Evolutionary conservation across 2,888 invertebrate genomes (phyloP), one percentile per base, ranked within the genome.

Genomic region (Caenorhabditis angaria): DNA sequence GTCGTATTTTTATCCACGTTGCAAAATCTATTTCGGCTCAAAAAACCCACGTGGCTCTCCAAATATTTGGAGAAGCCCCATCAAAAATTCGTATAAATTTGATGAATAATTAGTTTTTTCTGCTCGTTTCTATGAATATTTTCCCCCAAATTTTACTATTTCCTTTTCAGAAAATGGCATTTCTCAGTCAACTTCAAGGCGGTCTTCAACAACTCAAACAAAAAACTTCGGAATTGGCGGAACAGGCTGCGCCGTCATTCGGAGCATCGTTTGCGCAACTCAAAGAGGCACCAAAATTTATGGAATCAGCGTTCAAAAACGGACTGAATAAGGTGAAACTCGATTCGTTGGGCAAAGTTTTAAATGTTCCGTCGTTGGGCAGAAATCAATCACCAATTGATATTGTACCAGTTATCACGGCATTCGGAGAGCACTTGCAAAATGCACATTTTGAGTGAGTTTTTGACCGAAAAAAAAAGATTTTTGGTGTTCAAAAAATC

Each of bases 301-400:
- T 82, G 66, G 78, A 80, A 48, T 68, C 69, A 22, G 82, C 82
- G 5, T 73, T 74, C 58, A 82, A 82, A 61, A 74, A 71, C n/a
- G 80, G 72, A n/a, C 60, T 82, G 8, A 69, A 78, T 47, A 82
- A 80, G 64, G 78, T 79, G 28, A 84, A 86, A 59, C 63, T 86
- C 58, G 86, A 85, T 68, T 81, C 82, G 0, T 69, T 86, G 24
- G 85, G 84, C 28, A 86, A 83, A 70, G 84, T 81, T 8, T 48
- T 80, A 35, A 77, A 78, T 61, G 78, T 77, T 54, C 69, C 77
- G 20, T 68, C 72, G 25, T 53, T 84, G 54, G 83, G 82, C 58
- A 78, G 83, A 32, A 82, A 82, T 56, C 85, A 84, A 61, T 86
- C 85, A n/a, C 86, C 86, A 25, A 83, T 86, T 56, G 86, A 86